Evolutionary conservation across 2,113 vertebrate genomes (phyloP).

Genomic region (Halcyon malimbica): DNA sequence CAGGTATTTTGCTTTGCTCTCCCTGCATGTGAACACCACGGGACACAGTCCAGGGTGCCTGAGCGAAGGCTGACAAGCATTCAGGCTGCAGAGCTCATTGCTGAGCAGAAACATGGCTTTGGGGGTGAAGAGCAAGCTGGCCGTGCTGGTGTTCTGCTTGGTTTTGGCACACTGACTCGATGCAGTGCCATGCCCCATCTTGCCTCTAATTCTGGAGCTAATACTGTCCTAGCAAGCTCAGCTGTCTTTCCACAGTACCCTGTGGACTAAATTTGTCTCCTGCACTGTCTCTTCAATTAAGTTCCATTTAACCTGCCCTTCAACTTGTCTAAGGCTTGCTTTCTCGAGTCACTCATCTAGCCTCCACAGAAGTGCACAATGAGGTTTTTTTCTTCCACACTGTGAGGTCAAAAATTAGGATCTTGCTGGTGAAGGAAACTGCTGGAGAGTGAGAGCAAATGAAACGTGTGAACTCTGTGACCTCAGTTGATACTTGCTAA

Average conservation of each 20-base stretch:
- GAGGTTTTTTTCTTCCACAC: neutral
- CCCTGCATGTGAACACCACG: accelerated
- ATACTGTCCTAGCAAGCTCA: neutral
- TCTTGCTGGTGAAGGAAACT: neutral
- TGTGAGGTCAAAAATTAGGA: neutral
- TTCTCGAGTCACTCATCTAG: neutral
- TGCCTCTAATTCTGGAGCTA: neutral
- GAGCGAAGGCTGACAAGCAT: neutral
- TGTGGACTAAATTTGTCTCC: conserved; percentile 16
- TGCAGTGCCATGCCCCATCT: neutral
- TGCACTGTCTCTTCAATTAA: conserved; percentile 19
- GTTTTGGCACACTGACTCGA: neutral
- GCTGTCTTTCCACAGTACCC: neutral
- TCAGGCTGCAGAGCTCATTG: neutral
- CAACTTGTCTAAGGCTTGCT: conserved; percentile 47
- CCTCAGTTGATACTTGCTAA: neutral
- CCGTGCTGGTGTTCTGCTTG: neutral
- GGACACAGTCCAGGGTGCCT: neutral
- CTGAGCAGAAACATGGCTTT: neutral
- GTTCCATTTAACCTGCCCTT: conserved; percentile 52
- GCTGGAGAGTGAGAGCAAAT: neutral
- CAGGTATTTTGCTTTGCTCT: neutral
- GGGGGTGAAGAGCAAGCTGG: neutral
- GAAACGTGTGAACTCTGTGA: neutral
- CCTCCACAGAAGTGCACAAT: neutral